Evolutionary conservation across 2,888 invertebrate species (phyloP).

Genomic region (Melieria picta): DNA sequence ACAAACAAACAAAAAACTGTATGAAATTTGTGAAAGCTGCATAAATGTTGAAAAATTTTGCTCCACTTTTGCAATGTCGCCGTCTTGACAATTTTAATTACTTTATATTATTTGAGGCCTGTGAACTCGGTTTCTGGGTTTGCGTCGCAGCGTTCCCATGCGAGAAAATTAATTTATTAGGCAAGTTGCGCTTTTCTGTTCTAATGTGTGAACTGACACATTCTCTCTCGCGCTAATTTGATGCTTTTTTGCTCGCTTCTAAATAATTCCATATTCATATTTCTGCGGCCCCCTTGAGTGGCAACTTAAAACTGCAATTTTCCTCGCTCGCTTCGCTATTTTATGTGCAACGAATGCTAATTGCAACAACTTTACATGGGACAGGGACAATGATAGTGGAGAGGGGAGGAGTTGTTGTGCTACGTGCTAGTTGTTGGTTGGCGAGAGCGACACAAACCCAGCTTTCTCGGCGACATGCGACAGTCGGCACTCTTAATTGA

Average conservation of each 20-base stretch:
- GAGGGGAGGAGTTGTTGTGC: neutral
- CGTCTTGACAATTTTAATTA: too few relatives aligned
- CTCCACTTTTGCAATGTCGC: too few relatives aligned
- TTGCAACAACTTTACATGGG: neutral
- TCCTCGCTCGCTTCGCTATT: neutral
- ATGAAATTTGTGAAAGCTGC: too few relatives aligned
- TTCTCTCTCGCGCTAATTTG: neutral
- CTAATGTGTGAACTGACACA: neutral
- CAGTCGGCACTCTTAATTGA: neutral
- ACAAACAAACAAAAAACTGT: too few relatives aligned
- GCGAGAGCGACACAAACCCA: too few relatives aligned
- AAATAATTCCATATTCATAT: neutral
- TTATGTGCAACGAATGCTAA: neutral
- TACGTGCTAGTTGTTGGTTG: neutral
- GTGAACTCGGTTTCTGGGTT: slow-evolving; percentile 59
- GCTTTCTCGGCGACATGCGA: neutral
- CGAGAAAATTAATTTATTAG: neutral
- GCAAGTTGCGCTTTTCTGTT: neutral
- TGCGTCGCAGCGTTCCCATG: slow-evolving; percentile 31
- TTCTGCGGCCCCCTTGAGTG: neutral
- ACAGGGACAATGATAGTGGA: neutral
- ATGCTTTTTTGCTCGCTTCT: neutral
- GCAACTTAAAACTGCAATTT: neutral
- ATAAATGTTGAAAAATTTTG: too few relatives aligned
- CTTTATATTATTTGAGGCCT: slow-evolving; percentile 14